Conservation (phyloP, 2,113 vertebrate species). For the Podarcis muralis region DNA sequence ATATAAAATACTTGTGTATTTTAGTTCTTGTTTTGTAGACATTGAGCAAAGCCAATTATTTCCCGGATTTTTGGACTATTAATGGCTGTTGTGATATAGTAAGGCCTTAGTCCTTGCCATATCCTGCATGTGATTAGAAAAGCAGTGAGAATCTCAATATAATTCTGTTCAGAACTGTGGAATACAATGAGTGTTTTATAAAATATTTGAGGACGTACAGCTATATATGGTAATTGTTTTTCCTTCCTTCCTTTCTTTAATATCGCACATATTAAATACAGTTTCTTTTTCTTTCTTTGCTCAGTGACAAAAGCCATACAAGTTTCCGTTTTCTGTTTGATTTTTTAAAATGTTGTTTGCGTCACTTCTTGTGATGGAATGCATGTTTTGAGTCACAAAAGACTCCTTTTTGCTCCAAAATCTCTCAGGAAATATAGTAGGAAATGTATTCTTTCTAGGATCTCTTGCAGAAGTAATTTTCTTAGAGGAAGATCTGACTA, state of each 20-base stretch:
- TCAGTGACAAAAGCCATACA: not conserved
- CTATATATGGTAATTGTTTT: not conserved
- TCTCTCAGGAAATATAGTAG: not conserved
- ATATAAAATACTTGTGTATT: slow-evolving; percentile 13
- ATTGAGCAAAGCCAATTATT: not conserved
- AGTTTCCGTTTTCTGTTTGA: not conserved
- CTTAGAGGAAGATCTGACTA: slow-evolving; percentile 17
- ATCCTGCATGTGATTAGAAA: not conserved
- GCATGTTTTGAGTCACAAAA: not conserved
- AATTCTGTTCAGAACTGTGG: not conserved
- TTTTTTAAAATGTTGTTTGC: not conserved
- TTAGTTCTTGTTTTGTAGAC: not conserved
- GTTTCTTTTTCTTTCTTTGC: not conserved
- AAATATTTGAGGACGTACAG: not conserved
- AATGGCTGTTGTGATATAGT: not conserved
- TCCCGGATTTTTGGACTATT: not conserved
- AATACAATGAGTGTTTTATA: not conserved
- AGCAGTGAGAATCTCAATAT: not conserved
- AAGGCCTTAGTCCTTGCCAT: not conserved
- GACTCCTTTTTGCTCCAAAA: not conserved
- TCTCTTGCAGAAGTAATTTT: slow-evolving; percentile 3
- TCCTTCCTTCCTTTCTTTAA: not conserved
- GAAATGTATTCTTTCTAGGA: not conserved
- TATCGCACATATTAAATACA: not conserved
- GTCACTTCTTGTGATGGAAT: not conserved